Conservation (phyloP, 1,140 invertebrate species). For the Drosophila elegans region DNA sequence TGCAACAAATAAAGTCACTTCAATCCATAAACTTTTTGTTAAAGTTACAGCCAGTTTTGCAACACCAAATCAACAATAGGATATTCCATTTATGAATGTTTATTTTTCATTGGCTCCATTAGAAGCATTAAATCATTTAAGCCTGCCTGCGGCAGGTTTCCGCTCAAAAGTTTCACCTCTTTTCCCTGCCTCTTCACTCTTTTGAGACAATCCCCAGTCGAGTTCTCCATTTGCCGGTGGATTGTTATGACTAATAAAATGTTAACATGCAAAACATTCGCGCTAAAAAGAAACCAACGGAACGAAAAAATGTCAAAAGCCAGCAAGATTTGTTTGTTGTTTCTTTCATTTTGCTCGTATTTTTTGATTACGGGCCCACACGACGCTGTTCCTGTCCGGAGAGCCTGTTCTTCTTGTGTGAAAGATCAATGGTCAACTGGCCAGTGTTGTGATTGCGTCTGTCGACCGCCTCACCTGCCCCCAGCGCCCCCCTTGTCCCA, state of each 20-base stretch:
- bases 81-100: slow-evolving; percentile 15
- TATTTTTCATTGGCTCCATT: slow-evolving; percentile 17
- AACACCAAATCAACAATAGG: neutral
- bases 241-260: slow-evolving; percentile 83
- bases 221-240: slow-evolving; percentile 37
- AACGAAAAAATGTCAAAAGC: slow-evolving; percentile 75
- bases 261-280: slow-evolving; percentile 82
- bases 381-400: slow-evolving; percentile 42
- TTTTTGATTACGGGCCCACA: slow-evolving; percentile 73
- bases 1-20: too few species aligned
- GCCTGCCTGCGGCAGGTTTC: slow-evolving; percentile 54
- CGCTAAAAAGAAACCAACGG: slow-evolving; percentile 53
- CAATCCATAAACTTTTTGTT: too few species aligned
- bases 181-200: neutral
- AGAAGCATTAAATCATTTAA: slow-evolving; percentile 53
- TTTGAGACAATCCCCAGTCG: slow-evolving; percentile 38
- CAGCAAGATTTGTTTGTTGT: slow-evolving; percentile 49
- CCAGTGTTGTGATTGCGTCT: slow-evolving; percentile 69
- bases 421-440: slow-evolving; percentile 79
- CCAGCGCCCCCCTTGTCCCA: neutral
- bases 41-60: too few species aligned
- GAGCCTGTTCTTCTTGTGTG: slow-evolving; percentile 44
- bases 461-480: slow-evolving; percentile 21
- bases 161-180: slow-evolving; percentile 10
- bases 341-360: slow-evolving; percentile 29